Conservation (phyloP, 2,113 vertebrate genomes). For the Sturnus vulgaris region DNA sequence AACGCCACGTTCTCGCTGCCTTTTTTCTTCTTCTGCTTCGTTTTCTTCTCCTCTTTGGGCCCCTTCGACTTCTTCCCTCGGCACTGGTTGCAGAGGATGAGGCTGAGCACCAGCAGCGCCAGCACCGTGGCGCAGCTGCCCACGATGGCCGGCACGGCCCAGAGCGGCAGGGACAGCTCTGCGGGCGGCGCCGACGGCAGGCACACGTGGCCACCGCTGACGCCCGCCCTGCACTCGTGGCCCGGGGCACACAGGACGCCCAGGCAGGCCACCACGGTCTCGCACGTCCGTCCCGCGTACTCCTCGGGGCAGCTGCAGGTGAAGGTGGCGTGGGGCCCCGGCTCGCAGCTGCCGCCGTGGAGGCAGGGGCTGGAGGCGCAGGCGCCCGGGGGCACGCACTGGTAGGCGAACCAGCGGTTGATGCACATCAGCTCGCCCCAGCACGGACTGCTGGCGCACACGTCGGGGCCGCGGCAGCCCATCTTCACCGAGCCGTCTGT, state of each 20-base stretch:
- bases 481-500: conserved; percentile 86
- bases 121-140: conserved; percentile 90
- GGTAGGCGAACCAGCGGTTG: conserved; percentile 92
- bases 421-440: conserved; percentile 90
- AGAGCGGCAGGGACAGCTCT: conserved; percentile 85
- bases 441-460: conserved; percentile 92
- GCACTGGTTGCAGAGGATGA: conserved; percentile 95
- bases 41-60: conserved; percentile 88
- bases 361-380: conserved; percentile 89
- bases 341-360: conserved; percentile 90
- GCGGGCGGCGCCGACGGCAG: conserved; percentile 63
- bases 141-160: conserved; percentile 95
- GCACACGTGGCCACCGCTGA: conserved; percentile 78
- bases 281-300: conserved; percentile 82
- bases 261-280: conserved; percentile 86
- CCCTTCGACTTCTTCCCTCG: conserved; percentile 77
- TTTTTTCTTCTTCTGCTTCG: conserved; percentile 96
- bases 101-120: conserved; percentile 87
- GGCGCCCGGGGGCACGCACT: conserved; percentile 88
- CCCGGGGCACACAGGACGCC: conserved; percentile 83
- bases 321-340: conserved; percentile 73
- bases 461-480: conserved; percentile 89
- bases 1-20: conserved; percentile 96
- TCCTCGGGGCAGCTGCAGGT: conserved; percentile 87
- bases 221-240: conserved; percentile 75